Evolutionary conservation across 2,113 vertebrate genomes (phyloP), one percentile per base, ranked within the genome.

Genomic region (Gobius niger): DNA sequence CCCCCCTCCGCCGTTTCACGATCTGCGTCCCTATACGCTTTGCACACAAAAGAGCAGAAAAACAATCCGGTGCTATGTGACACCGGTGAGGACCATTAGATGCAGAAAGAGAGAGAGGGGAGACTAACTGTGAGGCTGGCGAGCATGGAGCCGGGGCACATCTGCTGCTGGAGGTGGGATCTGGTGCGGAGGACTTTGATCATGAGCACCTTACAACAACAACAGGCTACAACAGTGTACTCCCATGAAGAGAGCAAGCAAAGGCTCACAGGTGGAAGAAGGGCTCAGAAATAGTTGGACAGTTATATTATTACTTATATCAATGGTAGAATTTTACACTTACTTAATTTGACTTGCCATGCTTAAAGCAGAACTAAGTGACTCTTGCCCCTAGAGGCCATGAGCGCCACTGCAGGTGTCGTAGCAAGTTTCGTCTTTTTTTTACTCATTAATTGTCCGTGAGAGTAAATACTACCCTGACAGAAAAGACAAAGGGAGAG

Each of bases 161-260:
- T 87, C 87, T 88, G 87, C 82, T 70, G 71, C 73, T 76, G 14
- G 13, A 18, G 46, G 82, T 4, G 76, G 82, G 24, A 68, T 62
- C 80, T 77, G 83, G 76, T 83, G 73, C 0, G 18, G 81, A 73
- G 86, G 63, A 63, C 85, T 90, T 88, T 90, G 87, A 88, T 84
- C 85, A 7, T 66, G 56, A 65, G 65, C 75, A 73, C 72, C 66
- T 79, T 77, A 64, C 49, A 53, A 51, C 73, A 53, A 51, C 73
- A 53, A 81, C 59, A 69, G 70, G 65, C n/a, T n/a, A 40, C 63
- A 81, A 44, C 1, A 0, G 54, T 56, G 50, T 44, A 52, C 8
- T 44, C n/a, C 44, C 63, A 63, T 52, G 6, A 9, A 6, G 54
- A 68, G 47, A 41, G 3, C 24, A 19, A 1, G 59, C 9, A 54